phyloP scores from a whole-genome alignment of 2,888 invertebrate species.

The Caenorhabditis plicata region DNA sequence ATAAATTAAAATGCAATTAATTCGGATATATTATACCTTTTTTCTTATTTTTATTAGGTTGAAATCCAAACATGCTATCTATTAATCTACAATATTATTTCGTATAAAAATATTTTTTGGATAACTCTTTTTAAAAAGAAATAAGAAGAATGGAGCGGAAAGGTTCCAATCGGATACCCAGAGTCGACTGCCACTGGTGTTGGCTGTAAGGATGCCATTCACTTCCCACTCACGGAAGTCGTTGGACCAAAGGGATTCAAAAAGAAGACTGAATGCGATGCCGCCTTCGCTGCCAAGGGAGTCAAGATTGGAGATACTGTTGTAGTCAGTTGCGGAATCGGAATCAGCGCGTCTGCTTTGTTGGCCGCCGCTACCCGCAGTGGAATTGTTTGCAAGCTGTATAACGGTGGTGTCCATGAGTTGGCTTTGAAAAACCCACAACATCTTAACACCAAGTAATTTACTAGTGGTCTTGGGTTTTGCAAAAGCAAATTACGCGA shows the following conservation, averaged over 20 bases:
- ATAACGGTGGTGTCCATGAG: slow-evolving; percentile 30
- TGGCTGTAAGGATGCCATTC: slow-evolving; percentile 16
- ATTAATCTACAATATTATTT: too few species aligned
- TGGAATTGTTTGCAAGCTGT: slow-evolving; percentile 23
- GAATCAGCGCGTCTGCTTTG: slow-evolving; percentile 19
- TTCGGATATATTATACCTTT: too few species aligned
- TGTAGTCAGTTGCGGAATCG: slow-evolving; percentile 18
- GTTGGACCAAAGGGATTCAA: slow-evolving; percentile 31
- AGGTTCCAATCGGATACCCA: slow-evolving; percentile 28
- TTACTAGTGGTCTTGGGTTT: too few species aligned
- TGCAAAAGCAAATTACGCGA: too few species aligned
- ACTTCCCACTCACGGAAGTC: slow-evolving; percentile 27
- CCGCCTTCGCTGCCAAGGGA: slow-evolving; percentile 26
- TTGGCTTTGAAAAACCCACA: slow-evolving; percentile 25
- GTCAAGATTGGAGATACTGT: slow-evolving; percentile 29
- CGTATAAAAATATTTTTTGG: too few species aligned
- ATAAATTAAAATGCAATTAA: too few species aligned
- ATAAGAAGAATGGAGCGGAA: slow-evolving; percentile 30
- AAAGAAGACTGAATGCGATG: slow-evolving; percentile 34
- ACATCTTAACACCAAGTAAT: slow-evolving; percentile 22
- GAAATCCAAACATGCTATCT: too few species aligned
- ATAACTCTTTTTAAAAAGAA: too few species aligned
- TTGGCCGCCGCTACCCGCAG: slow-evolving; percentile 25
- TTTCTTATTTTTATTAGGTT: too few species aligned
- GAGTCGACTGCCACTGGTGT: slow-evolving; percentile 12